phyloP scores from a whole-genome alignment of 1,140 invertebrate species.

The Leptoteleia sp. region DNA sequence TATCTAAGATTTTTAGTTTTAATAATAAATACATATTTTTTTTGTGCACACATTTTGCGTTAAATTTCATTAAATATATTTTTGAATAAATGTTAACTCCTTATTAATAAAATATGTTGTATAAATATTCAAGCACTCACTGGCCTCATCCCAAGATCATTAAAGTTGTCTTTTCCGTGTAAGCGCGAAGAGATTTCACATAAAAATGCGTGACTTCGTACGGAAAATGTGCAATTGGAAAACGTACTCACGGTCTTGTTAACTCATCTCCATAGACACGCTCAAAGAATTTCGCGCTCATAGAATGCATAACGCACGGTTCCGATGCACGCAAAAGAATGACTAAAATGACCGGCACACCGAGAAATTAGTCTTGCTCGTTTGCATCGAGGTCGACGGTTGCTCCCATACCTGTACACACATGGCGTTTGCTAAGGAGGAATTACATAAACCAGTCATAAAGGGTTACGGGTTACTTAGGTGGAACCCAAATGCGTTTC shows the following conservation, averaged over 20 bases:
- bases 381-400: constrained; percentile 58
- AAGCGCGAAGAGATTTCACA: constrained; percentile 30
- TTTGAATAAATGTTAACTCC: too few species aligned
- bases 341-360: constrained; percentile 61
- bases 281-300: constrained; percentile 46
- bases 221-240: constrained; percentile 37
- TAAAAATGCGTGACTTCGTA: constrained; percentile 39
- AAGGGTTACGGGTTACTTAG: constrained; percentile 60
- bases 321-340: constrained; percentile 63
- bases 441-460: constrained; percentile 51
- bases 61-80: constrained; percentile 8
- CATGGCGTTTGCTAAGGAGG: constrained; percentile 17
- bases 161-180: constrained; percentile 43
- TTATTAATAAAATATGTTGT: too few species aligned
- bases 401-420: constrained; percentile 51
- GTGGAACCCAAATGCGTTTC: constrained; percentile 26
- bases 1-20: too few species aligned
- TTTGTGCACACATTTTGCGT: too few species aligned
- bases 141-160: constrained; percentile 33
- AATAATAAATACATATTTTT: too few species aligned
- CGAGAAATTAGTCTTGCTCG: constrained; percentile 59
- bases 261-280: constrained; percentile 53
- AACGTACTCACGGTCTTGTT: constrained; percentile 54
- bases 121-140: too few species aligned
- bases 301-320: constrained; percentile 49